phyloP scores from a whole-genome alignment of 1,140 invertebrate genomes.

The Platyscapa corneri region DNA sequence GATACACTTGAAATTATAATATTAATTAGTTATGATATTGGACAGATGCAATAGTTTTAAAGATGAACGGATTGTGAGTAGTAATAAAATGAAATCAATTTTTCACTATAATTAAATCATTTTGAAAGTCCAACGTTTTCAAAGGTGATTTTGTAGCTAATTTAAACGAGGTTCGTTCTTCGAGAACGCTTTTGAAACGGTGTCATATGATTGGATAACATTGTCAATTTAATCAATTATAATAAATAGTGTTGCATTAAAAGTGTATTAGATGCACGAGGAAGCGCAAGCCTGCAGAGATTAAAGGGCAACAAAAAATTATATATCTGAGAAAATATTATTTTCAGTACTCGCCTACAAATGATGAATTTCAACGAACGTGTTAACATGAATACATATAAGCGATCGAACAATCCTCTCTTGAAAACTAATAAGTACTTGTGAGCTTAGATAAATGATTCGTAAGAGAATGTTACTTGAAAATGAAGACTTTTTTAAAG shows the following conservation, averaged over 20 bases:
- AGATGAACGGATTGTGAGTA: neutral
- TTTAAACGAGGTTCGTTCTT: neutral
- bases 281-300: neutral
- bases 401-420: too few relatives aligned
- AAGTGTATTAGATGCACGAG: neutral
- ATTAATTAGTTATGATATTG: neutral
- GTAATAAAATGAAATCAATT: neutral
- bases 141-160: conserved; percentile 2
- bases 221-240: neutral
- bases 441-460: too few relatives aligned
- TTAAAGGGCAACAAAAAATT: neutral
- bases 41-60: neutral
- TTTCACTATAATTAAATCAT: neutral
- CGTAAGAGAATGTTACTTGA: too few relatives aligned
- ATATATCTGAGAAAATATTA: neutral
- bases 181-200: neutral
- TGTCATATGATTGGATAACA: neutral
- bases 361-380: too few relatives aligned
- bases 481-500: too few relatives aligned
- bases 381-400: too few relatives aligned
- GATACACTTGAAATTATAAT: neutral
- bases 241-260: too few relatives aligned
- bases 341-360: too few relatives aligned
- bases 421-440: too few relatives aligned
- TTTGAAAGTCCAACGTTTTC: neutral